Conservation (phyloP, 2,888 invertebrate genomes). For the Cryptocephalus primarius region DNA sequence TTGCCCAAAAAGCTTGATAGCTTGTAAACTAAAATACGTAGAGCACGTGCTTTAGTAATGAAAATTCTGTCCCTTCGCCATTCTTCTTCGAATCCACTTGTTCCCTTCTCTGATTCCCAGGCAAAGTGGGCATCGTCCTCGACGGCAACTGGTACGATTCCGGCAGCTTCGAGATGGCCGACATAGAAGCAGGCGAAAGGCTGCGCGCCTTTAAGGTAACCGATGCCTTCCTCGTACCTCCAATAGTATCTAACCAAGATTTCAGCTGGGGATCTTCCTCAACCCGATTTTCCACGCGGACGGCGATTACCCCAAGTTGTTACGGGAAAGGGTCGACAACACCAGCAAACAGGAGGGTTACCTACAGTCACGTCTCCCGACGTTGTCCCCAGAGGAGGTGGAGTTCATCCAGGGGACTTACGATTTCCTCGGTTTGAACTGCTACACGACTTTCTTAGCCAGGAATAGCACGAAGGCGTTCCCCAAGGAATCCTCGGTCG, state of each 20-base stretch:
- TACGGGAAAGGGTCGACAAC: conserved; percentile 14
- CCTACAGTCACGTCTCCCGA: conserved; percentile 14
- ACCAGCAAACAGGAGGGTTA: conserved; percentile 16
- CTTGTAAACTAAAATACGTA: too few relatives aligned
- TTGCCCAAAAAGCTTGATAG: too few relatives aligned
- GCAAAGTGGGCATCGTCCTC: conserved; percentile 38
- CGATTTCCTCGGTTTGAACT: conserved; percentile 19
- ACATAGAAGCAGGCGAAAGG: conserved; percentile 48
- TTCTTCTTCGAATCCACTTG: too few relatives aligned
- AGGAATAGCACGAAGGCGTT: conserved; percentile 7
- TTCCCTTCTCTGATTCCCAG: conserved; percentile 11
- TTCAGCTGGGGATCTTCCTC: conserved; percentile 13
- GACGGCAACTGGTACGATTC: conserved; percentile 54
- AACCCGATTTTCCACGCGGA: conserved; percentile 19
- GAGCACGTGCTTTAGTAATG: too few relatives aligned
- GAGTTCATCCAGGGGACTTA: conserved; percentile 13
- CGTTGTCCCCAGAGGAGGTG: conserved; percentile 10
- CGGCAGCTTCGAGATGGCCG: conserved; percentile 41
- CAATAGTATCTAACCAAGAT: not conserved
- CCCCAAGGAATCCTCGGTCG: conserved; percentile 41
- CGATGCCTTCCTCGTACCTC: not conserved
- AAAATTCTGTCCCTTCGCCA: too few relatives aligned
- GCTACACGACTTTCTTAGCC: conserved; percentile 14
- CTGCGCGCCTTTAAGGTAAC: conserved; percentile 43
- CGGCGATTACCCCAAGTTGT: conserved; percentile 19